Evolutionary conservation across 2,888 invertebrate genomes (phyloP).

Genomic region (Platycnemis pennipes): DNA sequence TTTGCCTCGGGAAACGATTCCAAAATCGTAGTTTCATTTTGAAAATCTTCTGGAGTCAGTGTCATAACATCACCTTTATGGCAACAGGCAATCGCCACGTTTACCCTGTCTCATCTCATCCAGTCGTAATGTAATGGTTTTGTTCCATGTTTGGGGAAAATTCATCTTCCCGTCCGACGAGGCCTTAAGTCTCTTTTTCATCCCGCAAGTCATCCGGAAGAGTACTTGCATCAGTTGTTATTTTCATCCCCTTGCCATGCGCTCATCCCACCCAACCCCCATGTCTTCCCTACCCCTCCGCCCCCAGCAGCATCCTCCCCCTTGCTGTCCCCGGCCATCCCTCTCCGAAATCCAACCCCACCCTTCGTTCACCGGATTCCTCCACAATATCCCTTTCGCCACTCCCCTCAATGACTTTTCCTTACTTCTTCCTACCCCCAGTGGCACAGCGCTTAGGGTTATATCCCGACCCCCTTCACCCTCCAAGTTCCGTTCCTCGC

Average conservation of each 20-base stretch:
- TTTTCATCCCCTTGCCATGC: background rate
- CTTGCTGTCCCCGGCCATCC: background rate
- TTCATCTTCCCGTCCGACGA: background rate
- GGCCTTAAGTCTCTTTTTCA: constrained; percentile 1
- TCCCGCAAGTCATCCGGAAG: constrained; percentile 34
- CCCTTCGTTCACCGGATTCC: background rate
- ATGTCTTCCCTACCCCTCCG: background rate
- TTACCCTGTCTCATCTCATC: constrained; percentile 33
- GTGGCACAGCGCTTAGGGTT: background rate
- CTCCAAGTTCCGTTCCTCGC: background rate
- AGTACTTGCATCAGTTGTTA: constrained; percentile 4
- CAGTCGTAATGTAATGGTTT: constrained; percentile 50
- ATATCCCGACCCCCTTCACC: background rate
- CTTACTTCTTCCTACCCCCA: constrained; percentile 30
- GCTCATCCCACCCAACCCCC: background rate
- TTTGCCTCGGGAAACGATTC: background rate
- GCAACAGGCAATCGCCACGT: constrained; percentile 41
- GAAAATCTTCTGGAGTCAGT: background rate
- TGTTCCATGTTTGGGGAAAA: constrained; percentile 37
- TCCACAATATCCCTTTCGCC: constrained; percentile 55
- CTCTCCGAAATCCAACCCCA: background rate
- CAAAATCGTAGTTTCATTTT: background rate
- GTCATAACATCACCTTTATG: background rate
- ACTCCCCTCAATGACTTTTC: constrained; percentile 60
- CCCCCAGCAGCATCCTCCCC: background rate